Evolutionary conservation across 2,113 vertebrate species (phyloP).

Genomic region (Amphilophus citrinellus): DNA sequence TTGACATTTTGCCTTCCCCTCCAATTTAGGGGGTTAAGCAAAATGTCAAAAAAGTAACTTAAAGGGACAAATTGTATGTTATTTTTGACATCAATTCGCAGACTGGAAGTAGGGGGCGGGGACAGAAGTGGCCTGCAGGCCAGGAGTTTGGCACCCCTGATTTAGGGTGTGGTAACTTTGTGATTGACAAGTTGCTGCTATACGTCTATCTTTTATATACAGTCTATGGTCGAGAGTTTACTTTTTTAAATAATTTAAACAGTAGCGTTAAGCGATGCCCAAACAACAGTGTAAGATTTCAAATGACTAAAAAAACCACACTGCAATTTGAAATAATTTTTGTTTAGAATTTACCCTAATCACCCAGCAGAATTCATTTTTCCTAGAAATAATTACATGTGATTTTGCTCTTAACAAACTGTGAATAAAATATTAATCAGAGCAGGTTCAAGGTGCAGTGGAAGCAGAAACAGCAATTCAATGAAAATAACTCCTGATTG

Average conservation of each 20-base stretch:
- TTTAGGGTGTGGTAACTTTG: background rate
- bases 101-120: no score
- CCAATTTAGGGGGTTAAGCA: no score
- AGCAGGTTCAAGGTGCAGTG: background rate
- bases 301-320: background rate
- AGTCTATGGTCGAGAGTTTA: background rate
- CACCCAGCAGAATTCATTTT: background rate
- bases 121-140: no score
- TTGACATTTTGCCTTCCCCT: no score
- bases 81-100: no score
- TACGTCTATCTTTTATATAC: background rate
- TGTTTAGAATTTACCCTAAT: background rate
- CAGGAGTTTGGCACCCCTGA: no score
- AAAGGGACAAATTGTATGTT: no score
- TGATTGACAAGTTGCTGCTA: background rate
- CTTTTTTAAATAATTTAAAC: background rate
- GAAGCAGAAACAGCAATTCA: background rate
- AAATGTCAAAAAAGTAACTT: no score
- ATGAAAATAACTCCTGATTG: background rate
- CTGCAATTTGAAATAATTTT: background rate
- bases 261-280: accelerated
- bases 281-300: background rate
- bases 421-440: background rate
- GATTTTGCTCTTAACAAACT: background rate
- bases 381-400: background rate